A percentile compares a stretch with the other conserved stretches of the same genome.
These are phyloP conservation scores for Hylaeus anthracinus DNA, from an alignment of 1,140 invertebrate species.

Conservation along the genomic window DNA sequence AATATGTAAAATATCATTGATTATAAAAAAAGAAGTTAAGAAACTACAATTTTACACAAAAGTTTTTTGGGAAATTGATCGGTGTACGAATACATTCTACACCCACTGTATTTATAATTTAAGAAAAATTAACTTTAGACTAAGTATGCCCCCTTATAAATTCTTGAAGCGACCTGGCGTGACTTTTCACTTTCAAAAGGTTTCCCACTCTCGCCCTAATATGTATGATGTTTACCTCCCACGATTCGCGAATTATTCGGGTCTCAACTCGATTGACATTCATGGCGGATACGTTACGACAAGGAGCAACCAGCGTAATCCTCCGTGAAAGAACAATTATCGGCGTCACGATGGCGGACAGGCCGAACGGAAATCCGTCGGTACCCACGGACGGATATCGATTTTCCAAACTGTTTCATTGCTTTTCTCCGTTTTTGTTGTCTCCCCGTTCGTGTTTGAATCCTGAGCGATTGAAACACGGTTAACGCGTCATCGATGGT, in stretches of 20 bases:
- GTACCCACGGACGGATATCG: constrained; percentile 21
- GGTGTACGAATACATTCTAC: no score
- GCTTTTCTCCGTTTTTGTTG: neutral
- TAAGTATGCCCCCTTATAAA: no score
- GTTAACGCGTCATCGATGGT: constrained; percentile 27
- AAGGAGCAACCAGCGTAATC: constrained; percentile 35
- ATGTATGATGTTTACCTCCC: constrained; percentile 43
- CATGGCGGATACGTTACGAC: constrained; percentile 17
- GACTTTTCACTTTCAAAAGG: no score
- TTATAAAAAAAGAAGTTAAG: no score
- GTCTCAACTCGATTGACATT: constrained; percentile 45
- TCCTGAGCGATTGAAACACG: neutral
- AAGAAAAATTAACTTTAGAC: no score
- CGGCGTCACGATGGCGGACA: constrained; percentile 17
- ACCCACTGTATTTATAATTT: no score
- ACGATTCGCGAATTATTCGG: constrained; percentile 32
- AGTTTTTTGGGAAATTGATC: no score
- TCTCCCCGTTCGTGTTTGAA: neutral
- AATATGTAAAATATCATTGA: no score
- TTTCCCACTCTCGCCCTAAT: no score
- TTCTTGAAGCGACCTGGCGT: no score
- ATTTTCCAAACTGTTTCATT: neutral
- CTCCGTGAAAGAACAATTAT: constrained; percentile 51
- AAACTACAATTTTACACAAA: no score
- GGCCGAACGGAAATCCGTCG: constrained; percentile 20